Base-by-base conservation (phyloP, 53 echinoderm and acorn worm species). In the Paracentrotus lividus region DNA sequence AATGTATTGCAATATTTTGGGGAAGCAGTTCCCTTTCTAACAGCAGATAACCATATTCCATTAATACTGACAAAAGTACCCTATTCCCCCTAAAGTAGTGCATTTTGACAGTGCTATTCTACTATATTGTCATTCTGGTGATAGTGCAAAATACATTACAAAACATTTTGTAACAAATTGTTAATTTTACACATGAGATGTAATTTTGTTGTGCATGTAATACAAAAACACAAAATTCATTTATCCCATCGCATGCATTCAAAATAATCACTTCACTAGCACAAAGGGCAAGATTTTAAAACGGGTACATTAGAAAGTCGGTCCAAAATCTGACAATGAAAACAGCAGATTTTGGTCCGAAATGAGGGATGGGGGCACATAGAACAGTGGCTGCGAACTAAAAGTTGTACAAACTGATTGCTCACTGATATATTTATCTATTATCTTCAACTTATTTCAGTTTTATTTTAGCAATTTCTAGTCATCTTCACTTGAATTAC, bases 31-130 rank as follows among this genome's bases (percentile, higher is more conserved):
- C 47, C 44, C 47, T 26, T 47, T n/a, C n/a, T 13, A 72, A 38
- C 36, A 72, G 40, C 40, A 15, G 36, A 72, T 72, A 4, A 72
- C 72, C 40, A 20, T 32, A 38, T 4, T 38, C 38, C 21, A 72
- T 20, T 72, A 81, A 81, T 81, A 81, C 81, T 81, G 81, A 81
- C 8, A 81, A 81, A 14, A 45, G 47, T 81, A 45, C 81, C 44
- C 81, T 47, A 44, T 47, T 47, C 45, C n/a, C 27, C 44, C 47
- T n/a, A 49, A 42, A 23, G 3, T 24, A 15, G 44, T 24, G 47
- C 44, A 21, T 7, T 27, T 47, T n/a, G 45, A 24, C n/a, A 45
- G 49, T 81, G 47, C 49, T 47, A 81, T 78, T 24, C 9, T 43
- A 26, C 47, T 44, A 12, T n/a, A 45, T 44, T 14, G 26, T 27